Base-by-base conservation (phyloP, 2,888 invertebrate species). In the Metacarcinus magister region DNA sequence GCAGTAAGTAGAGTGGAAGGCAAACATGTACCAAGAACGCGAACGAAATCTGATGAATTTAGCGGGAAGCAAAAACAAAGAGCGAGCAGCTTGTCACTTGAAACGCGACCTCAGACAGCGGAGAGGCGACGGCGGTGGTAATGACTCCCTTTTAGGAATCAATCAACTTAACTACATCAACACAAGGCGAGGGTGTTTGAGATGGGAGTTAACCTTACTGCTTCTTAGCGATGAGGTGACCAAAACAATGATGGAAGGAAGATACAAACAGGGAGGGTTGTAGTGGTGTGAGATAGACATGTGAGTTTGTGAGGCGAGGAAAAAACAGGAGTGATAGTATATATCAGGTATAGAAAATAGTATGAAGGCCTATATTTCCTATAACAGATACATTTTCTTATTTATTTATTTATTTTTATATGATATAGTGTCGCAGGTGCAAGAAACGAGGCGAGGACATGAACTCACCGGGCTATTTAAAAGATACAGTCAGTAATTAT, bases 11-110 rank as follows among this genome's bases (percentile, higher is more conserved):
- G 75, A 75, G 28, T n/a, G 75, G 75, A 75, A 23, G 75, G 28
- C 7, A 75, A 75, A 0, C 23, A 23, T 75, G 75, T 28, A n/a
- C 75, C 75, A 75, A 75, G 16, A 90, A 90, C 44, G 90, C 2
- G 75, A 75, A 75, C 23, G 28, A 75, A 75, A 46, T 92, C 92
- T 92, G 60, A 92, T 60, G 60, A 28, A 60, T 44, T n/a, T 16
- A 32, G 19, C 23, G 67, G 67, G 75, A n/a, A n/a, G 60, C 60
- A 60, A 19, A 60, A n/a, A n/a, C 75, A 75, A 75, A 75, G 28
- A 75, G 28, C 75, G 7, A 23, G n/a, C 75, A 75, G 75, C 75
- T n/a, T 1, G 75, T 75, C 75, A 75, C 75, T 75, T 75, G 5
- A 28, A 75, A 75, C 75, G 23, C 75, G 28, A 75, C 75, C 2